Evolutionary conservation across 2,113 vertebrate genomes (phyloP).

Genomic region (Pan paniscus): DNA sequence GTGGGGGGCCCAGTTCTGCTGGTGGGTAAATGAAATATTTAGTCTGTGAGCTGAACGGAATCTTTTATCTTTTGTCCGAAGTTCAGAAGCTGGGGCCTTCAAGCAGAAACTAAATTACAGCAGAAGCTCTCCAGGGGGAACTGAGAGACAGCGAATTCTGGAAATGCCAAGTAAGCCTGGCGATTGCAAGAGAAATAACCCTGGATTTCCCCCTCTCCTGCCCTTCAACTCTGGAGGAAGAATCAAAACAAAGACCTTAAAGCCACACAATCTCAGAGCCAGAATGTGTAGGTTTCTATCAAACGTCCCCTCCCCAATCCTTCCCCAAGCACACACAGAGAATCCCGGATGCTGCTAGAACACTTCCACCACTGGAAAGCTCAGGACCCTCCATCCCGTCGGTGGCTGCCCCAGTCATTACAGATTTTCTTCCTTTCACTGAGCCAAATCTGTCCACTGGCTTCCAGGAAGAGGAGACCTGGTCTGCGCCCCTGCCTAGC

Average conservation of each 20-base stretch:
- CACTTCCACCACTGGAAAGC: rapidly evolving
- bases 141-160: not conserved
- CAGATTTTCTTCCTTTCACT: not conserved
- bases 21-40: not conserved
- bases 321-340: not conserved
- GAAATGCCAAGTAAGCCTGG: not conserved
- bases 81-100: not conserved
- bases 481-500: not conserved
- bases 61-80: not conserved
- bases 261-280: not conserved
- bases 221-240: not conserved
- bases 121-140: not conserved
- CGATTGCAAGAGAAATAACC: not conserved
- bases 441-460: not conserved
- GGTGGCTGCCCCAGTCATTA: too few species aligned
- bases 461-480: not conserved
- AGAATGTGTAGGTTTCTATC: not conserved
- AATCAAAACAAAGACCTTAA: not conserved
- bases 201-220: not conserved
- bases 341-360: not conserved
- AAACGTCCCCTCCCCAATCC: not conserved
- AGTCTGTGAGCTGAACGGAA: not conserved
- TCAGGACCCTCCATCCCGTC: rapidly evolving
- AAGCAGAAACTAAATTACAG: not conserved
- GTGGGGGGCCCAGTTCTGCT: not conserved